Evolutionary conservation across 2,113 vertebrate genomes (phyloP).

Genomic region (Dinomys branickii): DNA sequence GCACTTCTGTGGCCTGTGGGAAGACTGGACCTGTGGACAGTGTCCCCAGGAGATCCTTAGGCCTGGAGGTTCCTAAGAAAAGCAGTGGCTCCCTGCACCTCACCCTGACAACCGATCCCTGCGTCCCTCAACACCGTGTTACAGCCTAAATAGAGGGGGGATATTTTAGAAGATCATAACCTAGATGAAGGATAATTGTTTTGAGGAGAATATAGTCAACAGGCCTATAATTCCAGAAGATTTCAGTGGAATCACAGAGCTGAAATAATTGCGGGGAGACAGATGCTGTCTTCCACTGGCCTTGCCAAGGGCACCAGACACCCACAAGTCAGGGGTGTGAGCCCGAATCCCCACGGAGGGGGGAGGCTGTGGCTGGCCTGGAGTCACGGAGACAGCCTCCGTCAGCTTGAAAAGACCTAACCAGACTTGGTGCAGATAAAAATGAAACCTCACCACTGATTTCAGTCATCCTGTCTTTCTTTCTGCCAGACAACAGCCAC

Average conservation of each 20-base stretch:
- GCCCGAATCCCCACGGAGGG: not conserved
- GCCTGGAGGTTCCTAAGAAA: not conserved
- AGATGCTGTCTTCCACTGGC: not conserved
- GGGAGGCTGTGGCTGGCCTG: not conserved
- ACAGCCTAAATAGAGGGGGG: not conserved
- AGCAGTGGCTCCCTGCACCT: not conserved
- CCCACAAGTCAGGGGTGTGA: not conserved
- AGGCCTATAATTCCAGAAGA: constrained; percentile 12
- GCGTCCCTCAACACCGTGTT: not conserved
- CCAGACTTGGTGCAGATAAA: constrained; percentile 17
- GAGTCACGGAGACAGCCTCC: not conserved
- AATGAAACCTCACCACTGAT: not conserved
- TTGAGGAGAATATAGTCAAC: constrained; percentile 35
- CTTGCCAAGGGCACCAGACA: not conserved
- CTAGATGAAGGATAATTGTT: constrained; percentile 51
- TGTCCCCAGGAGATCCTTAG: not conserved
- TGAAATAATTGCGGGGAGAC: constrained; percentile 24
- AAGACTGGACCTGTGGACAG: not conserved
- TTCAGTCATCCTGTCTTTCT: not conserved
- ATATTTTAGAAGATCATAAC: constrained; percentile 47
- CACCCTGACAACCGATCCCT: not conserved
- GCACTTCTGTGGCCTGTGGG: not conserved
- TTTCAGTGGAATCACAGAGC: not conserved
- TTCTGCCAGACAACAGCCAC: not conserved
- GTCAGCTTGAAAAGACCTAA: not conserved